These are phyloP conservation scores for Tapirus indicus DNA, from an alignment of 2,797 vertebrate genomes.

Conservation along the genomic window DNA sequence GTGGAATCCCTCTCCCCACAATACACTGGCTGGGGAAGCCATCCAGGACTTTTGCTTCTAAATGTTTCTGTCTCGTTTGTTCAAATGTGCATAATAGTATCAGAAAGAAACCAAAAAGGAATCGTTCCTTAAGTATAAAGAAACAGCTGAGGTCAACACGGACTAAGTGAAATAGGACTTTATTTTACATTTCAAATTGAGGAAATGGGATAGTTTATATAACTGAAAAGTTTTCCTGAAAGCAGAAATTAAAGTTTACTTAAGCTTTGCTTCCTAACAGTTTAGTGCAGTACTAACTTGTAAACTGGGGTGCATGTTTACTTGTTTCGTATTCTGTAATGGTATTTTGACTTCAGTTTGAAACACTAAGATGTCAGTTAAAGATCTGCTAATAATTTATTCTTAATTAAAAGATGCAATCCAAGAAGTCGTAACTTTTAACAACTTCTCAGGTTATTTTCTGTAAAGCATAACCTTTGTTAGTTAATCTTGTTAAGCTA, in stretches of 20 bases:
- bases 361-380: conserved; percentile 28
- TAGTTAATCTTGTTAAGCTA: conserved; percentile 7
- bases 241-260: conserved; percentile 8
- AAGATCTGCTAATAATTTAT: conserved; percentile 50
- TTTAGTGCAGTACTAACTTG: background rate
- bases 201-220: background rate
- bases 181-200: background rate
- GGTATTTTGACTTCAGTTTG: conserved; percentile 37
- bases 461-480: background rate
- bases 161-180: background rate
- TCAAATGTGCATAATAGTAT: background rate
- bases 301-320: background rate
- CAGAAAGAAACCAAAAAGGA: background rate
- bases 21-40: background rate
- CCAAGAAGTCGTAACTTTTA: conserved; percentile 18
- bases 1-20: background rate
- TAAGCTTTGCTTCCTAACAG: background rate
- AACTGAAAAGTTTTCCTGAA: conserved; percentile 52
- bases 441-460: background rate
- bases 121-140: background rate
- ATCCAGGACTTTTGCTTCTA: background rate
- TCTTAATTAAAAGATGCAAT: conserved; percentile 49
- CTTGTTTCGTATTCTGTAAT: background rate
- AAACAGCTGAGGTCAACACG: background rate
- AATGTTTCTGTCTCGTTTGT: background rate